These are phyloP conservation scores for Climacteris rufus DNA, from an alignment of 2,113 vertebrate species.

Conservation along the genomic window DNA sequence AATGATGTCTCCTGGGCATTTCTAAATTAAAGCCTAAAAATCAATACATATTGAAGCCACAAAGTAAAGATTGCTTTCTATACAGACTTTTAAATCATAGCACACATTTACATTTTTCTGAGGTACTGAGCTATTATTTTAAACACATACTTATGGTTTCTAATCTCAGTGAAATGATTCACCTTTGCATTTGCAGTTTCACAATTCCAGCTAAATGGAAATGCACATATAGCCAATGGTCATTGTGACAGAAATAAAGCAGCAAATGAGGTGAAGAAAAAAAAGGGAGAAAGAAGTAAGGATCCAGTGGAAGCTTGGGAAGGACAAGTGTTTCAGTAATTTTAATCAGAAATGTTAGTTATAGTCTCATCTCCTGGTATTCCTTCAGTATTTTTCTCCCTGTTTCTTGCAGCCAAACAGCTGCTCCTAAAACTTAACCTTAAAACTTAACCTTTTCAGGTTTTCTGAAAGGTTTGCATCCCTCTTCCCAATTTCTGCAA, in stretches of 20 bases:
- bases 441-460: neutral
- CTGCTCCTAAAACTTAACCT: neutral
- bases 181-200: neutral
- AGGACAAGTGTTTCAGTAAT: neutral
- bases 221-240: neutral
- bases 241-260: neutral
- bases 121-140: neutral
- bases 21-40: neutral
- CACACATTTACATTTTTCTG: neutral
- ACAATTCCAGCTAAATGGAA: neutral
- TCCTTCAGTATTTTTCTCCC: neutral
- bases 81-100: neutral
- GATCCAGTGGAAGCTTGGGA: neutral
- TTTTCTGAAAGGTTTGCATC: neutral
- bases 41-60: neutral
- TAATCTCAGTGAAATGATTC: neutral
- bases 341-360: neutral
- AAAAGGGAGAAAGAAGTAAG: neutral
- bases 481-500: neutral
- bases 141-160: neutral
- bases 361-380: neutral
- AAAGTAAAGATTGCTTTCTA: neutral
- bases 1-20: neutral
- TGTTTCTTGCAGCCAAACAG: neutral
- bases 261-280: neutral